These are phyloP conservation scores for Scaptomyza pallida DNA, from an alignment of 1,140 invertebrate genomes.

Conservation along the genomic window DNA sequence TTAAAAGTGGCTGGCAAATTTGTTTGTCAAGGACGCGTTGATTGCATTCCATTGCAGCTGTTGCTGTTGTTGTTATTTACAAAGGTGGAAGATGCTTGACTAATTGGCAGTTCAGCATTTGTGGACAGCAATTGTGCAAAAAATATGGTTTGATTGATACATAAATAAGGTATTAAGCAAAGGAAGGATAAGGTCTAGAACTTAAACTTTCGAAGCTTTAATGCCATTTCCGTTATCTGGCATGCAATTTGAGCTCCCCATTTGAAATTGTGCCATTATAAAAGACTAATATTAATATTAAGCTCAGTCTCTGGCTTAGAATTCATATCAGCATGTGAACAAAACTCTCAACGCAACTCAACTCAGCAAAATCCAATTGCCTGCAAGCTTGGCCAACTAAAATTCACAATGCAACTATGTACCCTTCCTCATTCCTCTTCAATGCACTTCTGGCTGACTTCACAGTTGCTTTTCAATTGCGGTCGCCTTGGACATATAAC, in stretches of 20 bases:
- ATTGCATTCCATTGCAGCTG: slow-evolving; percentile 15
- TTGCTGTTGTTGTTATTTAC: neutral
- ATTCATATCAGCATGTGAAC: slow-evolving; percentile 16
- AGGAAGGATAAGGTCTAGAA: too few species aligned
- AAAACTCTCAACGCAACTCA: neutral
- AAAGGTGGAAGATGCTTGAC: slow-evolving; percentile 9
- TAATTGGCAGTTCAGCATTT: neutral
- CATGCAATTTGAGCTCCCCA: slow-evolving; percentile 12
- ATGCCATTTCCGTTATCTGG: slow-evolving; percentile 19
- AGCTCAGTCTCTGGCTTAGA: neutral
- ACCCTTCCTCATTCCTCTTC: neutral
- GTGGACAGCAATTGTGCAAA: too few species aligned
- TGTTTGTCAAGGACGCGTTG: slow-evolving; percentile 17
- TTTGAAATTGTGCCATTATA: slow-evolving; percentile 15
- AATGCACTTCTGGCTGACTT: slow-evolving; percentile 7
- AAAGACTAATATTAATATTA: slow-evolving; percentile 28
- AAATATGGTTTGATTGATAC: too few species aligned
- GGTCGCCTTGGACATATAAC: slow-evolving; percentile 12
- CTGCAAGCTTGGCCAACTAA: neutral
- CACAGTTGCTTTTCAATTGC: slow-evolving; percentile 27
- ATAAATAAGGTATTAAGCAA: too few species aligned
- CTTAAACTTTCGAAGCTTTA: neutral
- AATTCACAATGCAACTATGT: neutral
- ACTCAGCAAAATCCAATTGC: slow-evolving; percentile 13
- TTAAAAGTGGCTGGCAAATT: slow-evolving; percentile 25